phyloP scores from a whole-genome alignment of 2,888 invertebrate species.

The Trachelus iudaicus region DNA sequence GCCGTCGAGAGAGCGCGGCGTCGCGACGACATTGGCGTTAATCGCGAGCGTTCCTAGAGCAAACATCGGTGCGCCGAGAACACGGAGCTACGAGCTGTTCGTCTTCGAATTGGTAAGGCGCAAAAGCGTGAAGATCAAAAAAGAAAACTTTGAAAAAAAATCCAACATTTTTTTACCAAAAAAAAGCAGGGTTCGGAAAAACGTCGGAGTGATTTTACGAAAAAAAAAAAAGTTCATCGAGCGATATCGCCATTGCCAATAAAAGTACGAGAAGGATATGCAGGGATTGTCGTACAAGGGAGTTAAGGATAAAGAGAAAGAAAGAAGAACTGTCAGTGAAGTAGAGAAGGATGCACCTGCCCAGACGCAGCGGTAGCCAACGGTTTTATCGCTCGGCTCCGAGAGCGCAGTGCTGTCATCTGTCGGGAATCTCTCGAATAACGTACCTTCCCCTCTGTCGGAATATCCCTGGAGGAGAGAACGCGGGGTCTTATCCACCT shows the following conservation, averaged over 20 bases:
- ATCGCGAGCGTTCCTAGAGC: conserved; percentile 40
- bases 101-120: conserved; percentile 4
- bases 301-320: conserved; percentile 1
- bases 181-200: too few relatives aligned
- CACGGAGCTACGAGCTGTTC: conserved; percentile 6
- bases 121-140: too few relatives aligned
- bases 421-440: conserved; percentile 58
- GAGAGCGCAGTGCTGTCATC: conserved; percentile 61
- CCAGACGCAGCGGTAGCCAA: too few relatives aligned
- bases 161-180: too few relatives aligned
- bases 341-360: too few relatives aligned
- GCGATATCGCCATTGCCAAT: too few relatives aligned
- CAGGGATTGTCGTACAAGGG: background rate
- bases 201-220: too few relatives aligned
- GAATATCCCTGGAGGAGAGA: background rate
- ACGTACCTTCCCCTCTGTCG: conserved; percentile 32
- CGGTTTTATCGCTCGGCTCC: too few relatives aligned
- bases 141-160: too few relatives aligned
- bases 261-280: conserved; percentile 9
- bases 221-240: too few relatives aligned
- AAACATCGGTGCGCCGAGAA: conserved; percentile 31
- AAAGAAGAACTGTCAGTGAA: too few relatives aligned
- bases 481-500: background rate
- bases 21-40: conserved; percentile 14
- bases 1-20: conserved; percentile 39